phyloP scores from a whole-genome alignment of 2,113 vertebrate species.

The Mirza zaza region DNA sequence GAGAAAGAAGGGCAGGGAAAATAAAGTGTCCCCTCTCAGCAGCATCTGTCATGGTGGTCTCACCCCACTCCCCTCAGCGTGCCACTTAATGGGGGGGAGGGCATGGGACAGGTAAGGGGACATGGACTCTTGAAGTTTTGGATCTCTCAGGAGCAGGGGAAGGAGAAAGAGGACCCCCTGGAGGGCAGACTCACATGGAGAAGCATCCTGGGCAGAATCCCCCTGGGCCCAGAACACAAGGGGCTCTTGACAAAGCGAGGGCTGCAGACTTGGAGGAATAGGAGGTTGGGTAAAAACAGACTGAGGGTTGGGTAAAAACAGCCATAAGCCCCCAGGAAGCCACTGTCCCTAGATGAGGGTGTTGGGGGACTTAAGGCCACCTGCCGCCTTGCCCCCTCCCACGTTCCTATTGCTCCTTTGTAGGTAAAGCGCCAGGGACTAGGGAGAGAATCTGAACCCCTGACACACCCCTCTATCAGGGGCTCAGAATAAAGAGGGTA shows the following conservation, averaged over 20 bases:
- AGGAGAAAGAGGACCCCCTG: not conserved
- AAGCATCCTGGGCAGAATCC: not conserved
- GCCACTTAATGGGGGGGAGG: not conserved
- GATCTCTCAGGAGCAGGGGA: not conserved
- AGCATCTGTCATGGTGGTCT: not conserved
- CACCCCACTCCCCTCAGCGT: not conserved
- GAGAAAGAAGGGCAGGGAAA: not conserved
- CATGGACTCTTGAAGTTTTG: not conserved
- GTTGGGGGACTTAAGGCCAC: not conserved
- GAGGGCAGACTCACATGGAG: not conserved
- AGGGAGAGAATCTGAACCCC: not conserved
- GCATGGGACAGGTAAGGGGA: not conserved
- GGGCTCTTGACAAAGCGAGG: not conserved
- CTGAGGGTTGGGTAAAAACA: not conserved
- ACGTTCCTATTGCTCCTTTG: not conserved
- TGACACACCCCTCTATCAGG: not conserved
- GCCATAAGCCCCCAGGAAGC: not conserved
- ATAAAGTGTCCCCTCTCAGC: not conserved
- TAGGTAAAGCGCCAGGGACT: not conserved
- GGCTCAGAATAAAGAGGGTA: not conserved
- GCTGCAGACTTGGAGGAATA: not conserved
- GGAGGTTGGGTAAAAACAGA: not conserved
- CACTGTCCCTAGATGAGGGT: not conserved
- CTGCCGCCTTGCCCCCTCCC: not conserved
- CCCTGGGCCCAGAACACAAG: not conserved